Base-by-base conservation (phyloP, 2,797 vertebrate species). In the Trichosurus vulpecula region DNA sequence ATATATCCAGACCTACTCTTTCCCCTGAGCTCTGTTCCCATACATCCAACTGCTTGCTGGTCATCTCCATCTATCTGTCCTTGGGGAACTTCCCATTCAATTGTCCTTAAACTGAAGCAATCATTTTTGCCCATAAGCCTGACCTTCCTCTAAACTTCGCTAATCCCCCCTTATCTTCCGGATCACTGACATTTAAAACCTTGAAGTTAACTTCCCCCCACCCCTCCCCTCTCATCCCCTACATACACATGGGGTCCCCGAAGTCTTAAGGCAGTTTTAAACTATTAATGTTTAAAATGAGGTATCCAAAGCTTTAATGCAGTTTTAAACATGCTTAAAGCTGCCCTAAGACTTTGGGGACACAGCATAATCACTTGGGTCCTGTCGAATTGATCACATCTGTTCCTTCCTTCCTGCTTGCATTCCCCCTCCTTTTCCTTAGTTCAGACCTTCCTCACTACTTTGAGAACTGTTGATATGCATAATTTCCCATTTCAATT, bases 401-500 rank as follows among this genome's bases (percentile, higher is more conserved):
- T 74, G 66, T 41, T 14, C n/a, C n/a, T 19, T 74, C 9, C 66
- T 58, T 58, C 30, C 6, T 8, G 19, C 61, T 14, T n/a, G 35
- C 13, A 16, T 74, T 19, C 5, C 66, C 22, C 41, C 14, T 74
- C n/a, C 66, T 74, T 74, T 74, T 16, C n/a, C 41, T 81, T 47
- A 47, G 22, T 81, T 47, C 74, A 81, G 6, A 81, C 22, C 22
- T 81, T 81, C 74, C 22, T 81, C 30, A 81, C 74, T 47, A 25
- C n/a, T 47, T 81, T 47, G 19, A 81, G 41, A 47, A 81, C 66
- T 81, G n/a, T 81, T 41, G 35, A 61, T 41, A 25, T 81, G 22
- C 22, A 81, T 25, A 47, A 52, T 54, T 95, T 96, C 87, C 52
- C 91, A 35, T 87, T 94, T 96, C 56, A 54, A 91, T 96, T 92